phyloP scores from a whole-genome alignment of 2,888 invertebrate species.

The Nomada fabriciana region DNA sequence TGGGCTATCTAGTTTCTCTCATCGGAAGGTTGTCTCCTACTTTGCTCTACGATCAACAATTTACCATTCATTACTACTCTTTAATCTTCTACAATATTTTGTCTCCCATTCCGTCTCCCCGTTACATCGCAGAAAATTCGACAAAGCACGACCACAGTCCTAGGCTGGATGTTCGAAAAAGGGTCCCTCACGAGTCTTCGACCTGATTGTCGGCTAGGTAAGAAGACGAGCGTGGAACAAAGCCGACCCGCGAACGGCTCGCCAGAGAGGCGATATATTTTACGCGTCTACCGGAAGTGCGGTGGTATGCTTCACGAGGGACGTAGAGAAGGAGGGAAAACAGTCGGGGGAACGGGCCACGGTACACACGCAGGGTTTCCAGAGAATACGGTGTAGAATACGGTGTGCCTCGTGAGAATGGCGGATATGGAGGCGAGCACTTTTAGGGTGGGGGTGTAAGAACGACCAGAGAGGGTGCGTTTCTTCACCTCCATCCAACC shows the following conservation, averaged over 20 bases:
- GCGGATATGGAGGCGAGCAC: conserved; percentile 40
- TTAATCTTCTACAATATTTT: not conserved
- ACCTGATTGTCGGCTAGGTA: conserved; percentile 58
- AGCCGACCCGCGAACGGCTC: conserved; percentile 50
- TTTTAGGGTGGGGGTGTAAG: conserved; percentile 36
- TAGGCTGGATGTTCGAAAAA: conserved; percentile 47
- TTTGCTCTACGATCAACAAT: not conserved
- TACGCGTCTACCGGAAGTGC: conserved; percentile 77
- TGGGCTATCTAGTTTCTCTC: not conserved
- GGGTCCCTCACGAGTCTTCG: conserved; percentile 64
- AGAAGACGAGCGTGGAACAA: conserved; percentile 72
- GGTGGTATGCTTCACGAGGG: conserved; percentile 70
- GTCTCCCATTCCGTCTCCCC: not conserved
- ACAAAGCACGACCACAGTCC: conserved; percentile 1
- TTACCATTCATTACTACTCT: not conserved
- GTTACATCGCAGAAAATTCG: not conserved
- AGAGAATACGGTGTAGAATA: conserved; percentile 62
- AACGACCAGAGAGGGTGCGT: conserved; percentile 51
- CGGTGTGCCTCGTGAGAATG: conserved; percentile 68
- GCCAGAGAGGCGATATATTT: conserved; percentile 72
- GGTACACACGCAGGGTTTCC: conserved; percentile 67
- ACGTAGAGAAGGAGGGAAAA: conserved; percentile 55
- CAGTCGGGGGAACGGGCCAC: conserved; percentile 50
- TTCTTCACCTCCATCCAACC: conserved; percentile 55
- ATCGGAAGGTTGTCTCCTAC: not conserved